Percentiles rank a stretch among this genome's conserved stretches.
Conservation (phyloP, 2,113 vertebrate species). For the Saguinus midas region DNA sequence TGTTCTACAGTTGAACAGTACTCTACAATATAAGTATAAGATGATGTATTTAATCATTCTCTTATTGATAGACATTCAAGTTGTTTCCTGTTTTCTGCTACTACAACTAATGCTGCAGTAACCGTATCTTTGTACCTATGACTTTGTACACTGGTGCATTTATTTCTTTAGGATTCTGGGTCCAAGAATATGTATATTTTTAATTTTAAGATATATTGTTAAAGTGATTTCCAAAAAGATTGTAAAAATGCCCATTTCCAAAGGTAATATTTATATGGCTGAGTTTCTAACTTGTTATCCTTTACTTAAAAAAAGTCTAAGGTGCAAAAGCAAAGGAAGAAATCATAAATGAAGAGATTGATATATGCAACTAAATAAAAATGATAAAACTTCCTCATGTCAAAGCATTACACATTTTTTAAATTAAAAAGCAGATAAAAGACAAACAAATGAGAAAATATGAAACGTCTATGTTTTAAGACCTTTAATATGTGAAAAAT, state of each 20-base stretch:
- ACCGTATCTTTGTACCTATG: background rate
- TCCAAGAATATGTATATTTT: background rate
- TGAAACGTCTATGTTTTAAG: background rate
- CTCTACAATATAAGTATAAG: background rate
- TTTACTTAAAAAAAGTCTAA: background rate
- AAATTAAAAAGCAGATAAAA: background rate
- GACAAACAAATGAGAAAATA: background rate
- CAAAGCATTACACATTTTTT: background rate
- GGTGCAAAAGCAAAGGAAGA: background rate
- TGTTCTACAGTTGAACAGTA: constrained; percentile 32
- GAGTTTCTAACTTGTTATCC: background rate
- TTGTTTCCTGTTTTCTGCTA: background rate
- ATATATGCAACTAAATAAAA: background rate
- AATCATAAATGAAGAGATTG: background rate
- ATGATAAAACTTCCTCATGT: background rate
- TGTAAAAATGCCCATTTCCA: constrained; percentile 15
- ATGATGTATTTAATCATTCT: background rate
- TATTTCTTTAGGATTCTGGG: background rate
- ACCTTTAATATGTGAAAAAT: background rate
- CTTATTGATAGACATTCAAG: background rate
- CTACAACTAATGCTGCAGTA: background rate
- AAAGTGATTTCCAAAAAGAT: background rate
- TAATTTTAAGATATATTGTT: constrained; percentile 8
- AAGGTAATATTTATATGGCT: background rate
- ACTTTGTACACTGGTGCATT: background rate